These are phyloP conservation scores for Junonia oenone DNA, from an alignment of 2,888 invertebrate genomes.

Conservation along the genomic window DNA sequence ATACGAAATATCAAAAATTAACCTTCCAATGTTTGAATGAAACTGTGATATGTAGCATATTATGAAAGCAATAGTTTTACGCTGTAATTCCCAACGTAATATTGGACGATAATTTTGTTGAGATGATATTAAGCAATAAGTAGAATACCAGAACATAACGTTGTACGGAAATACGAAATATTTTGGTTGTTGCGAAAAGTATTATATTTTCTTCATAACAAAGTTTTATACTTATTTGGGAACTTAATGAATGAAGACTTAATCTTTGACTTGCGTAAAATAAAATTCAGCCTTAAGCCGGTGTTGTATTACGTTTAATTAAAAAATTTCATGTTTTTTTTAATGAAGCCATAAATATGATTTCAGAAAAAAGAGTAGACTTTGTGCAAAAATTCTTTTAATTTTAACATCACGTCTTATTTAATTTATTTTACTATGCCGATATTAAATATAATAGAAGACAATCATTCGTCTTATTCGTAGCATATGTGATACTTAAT, in stretches of 20 bases:
- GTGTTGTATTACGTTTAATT: neutral
- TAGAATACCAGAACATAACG: too few species aligned
- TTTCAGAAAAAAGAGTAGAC: neutral
- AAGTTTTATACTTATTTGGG: neutral
- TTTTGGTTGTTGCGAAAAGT: neutral
- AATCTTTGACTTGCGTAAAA: neutral
- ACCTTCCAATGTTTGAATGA: too few species aligned
- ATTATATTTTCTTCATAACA: neutral
- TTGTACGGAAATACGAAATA: neutral
- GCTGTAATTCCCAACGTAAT: neutral
- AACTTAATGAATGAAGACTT: neutral
- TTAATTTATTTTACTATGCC: too few species aligned
- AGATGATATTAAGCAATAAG: too few species aligned
- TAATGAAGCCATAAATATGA: neutral
- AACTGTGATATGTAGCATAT: too few species aligned
- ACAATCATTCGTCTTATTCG: too few species aligned
- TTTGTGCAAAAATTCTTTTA: too few species aligned
- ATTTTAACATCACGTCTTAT: too few species aligned
- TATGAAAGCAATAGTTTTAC: too few species aligned
- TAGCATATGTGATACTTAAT: too few species aligned
- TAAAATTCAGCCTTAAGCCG: neutral
- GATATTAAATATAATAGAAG: too few species aligned
- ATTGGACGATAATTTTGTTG: neutral
- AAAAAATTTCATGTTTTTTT: neutral
- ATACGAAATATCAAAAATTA: too few species aligned